Percentiles rank a stretch among this genome's conserved stretches.
Evolutionary conservation across 2,888 invertebrate species (phyloP).

Genomic region (Tridacna crocea): DNA sequence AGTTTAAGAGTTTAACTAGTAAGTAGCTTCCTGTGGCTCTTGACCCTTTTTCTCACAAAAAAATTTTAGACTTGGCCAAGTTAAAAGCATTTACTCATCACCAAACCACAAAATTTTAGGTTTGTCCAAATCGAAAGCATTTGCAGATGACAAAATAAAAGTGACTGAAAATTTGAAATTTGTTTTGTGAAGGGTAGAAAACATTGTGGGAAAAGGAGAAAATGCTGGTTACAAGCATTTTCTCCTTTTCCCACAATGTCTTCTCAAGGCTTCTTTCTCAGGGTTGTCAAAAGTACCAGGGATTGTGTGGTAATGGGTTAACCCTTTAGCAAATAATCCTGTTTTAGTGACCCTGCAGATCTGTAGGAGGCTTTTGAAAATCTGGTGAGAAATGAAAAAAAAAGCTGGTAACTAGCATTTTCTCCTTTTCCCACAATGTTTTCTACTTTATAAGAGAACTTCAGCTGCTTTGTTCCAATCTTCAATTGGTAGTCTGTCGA

Average conservation of each 20-base stretch:
- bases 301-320: background rate
- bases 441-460: background rate
- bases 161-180: background rate
- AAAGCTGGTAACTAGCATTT: background rate
- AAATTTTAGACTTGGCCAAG: too few relatives aligned
- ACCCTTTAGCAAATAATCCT: too few relatives aligned
- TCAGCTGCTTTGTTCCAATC: too few relatives aligned
- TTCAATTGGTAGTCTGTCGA: too few relatives aligned
- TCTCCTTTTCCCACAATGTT: constrained; percentile 5
- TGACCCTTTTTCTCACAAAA: too few relatives aligned
- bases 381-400: too few relatives aligned
- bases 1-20: too few relatives aligned
- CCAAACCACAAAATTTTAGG: constrained; percentile 4
- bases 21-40: too few relatives aligned
- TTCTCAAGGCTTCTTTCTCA: background rate
- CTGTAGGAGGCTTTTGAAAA: background rate
- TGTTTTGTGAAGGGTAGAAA: background rate
- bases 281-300: background rate
- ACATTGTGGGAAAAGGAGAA: background rate
- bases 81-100: background rate
- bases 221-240: background rate
- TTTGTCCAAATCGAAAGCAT: background rate
- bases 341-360: too few relatives aligned
- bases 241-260: background rate
- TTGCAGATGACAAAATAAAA: constrained; percentile 4